Evolutionary conservation across 2,113 vertebrate species (phyloP), one percentile per base, ranked within the genome.

Genomic region (Zingel zingel): DNA sequence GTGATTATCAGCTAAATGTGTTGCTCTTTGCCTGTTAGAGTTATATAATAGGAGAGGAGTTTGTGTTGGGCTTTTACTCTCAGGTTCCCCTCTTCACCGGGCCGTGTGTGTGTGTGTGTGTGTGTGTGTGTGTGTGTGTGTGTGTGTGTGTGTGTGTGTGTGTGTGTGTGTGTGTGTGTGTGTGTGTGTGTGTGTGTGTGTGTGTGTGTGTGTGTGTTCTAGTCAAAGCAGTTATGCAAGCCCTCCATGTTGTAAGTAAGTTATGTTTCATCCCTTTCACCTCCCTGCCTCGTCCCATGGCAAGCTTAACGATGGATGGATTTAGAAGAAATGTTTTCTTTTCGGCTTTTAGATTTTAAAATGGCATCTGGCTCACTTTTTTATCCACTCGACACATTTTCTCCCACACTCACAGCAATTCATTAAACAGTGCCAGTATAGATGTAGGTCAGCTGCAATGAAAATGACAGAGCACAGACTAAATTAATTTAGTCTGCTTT

Each of bases 141-240:
- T 30, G 6, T 72, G 43, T 4, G 3, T 74, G 45, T 66, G 51
- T 79, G 68, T 54, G 18, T 30, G 56, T 4, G 3, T 74, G 45
- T 66, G 51, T 79, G 68, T 54, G 18, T 30, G 56, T 4, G 3
- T 74, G 45, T 66, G 51, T 79, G 68, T 54, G 18, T 33, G 30
- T 33, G 30, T 33, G 30, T 33, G 30, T 33, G 30, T 33, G 30
- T 33, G 30, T 33, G 30, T 33, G 5, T 33, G 30, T 33, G 30
- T 33, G 30, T 33, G 33, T 30, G 6, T 72, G 43, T 66, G 56
- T 59, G 81, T 54, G 85, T 76, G 78, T 84, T 85, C 82, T 53
- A 36, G 73, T 79, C 64, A 70, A 36, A 77, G 63, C 56, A 27
- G 81, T 93, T 92, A 91, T 80, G 82, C 68, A 93, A 91, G 69